Conservation (phyloP, 1,140 invertebrate genomes). For the Tribolium madens region DNA sequence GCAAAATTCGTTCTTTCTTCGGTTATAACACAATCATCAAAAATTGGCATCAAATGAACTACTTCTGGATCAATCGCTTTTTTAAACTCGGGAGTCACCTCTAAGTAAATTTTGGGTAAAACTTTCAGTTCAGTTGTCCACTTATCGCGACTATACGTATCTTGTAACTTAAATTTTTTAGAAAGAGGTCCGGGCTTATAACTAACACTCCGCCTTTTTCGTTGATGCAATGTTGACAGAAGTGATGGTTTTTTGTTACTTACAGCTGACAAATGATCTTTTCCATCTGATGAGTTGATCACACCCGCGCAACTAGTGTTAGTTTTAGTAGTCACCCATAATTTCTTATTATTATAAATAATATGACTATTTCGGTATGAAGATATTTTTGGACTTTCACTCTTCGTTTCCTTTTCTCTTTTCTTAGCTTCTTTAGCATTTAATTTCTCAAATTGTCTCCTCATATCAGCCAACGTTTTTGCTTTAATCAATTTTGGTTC, state of each 20-base stretch:
- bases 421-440: neutral
- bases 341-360: conserved; percentile 54
- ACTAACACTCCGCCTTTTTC: conserved; percentile 2
- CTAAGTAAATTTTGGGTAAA: conserved; percentile 62
- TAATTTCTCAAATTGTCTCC: conserved; percentile 58
- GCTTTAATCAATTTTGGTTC: conserved; percentile 55
- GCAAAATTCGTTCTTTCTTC: conserved; percentile 64
- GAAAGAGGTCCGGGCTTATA: conserved; percentile 65
- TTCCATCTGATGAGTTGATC: conserved; percentile 27
- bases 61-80: conserved; percentile 59
- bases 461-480: conserved; percentile 64
- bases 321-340: conserved; percentile 48
- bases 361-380: conserved; percentile 52
- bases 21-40: conserved; percentile 55
- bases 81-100: conserved; percentile 60
- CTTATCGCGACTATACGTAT: conserved; percentile 42
- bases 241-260: conserved; percentile 53
- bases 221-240: conserved; percentile 3
- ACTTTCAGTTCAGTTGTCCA: conserved; percentile 59
- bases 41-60: conserved; percentile 52
- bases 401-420: conserved; percentile 38
- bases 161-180: conserved; percentile 62
- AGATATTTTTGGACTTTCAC: neutral
- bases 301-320: conserved; percentile 47
- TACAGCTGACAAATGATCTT: neutral